A percentile compares a stretch with the other conserved stretches of the same genome.
phyloP scores from a whole-genome alignment of 2,888 invertebrate species.

The Parnassius mnemosyne region DNA sequence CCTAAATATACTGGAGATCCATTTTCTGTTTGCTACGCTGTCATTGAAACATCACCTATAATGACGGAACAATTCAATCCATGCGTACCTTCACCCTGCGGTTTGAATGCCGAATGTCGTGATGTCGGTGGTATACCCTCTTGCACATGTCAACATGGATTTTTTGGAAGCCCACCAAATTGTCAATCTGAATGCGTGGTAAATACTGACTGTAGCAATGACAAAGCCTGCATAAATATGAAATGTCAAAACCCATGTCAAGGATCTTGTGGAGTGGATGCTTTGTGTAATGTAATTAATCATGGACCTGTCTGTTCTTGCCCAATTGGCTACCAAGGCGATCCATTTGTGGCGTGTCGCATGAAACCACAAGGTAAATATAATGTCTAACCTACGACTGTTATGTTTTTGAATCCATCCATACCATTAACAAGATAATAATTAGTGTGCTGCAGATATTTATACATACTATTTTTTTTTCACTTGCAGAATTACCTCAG shows the following conservation, averaged over 20 bases:
- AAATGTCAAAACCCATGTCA: slow-evolving; percentile 90
- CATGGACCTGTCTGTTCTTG: slow-evolving; percentile 88
- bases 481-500: slow-evolving; percentile 54
- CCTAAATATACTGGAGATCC: slow-evolving; percentile 83
- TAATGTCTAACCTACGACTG: background rate
- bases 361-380: slow-evolving; percentile 72
- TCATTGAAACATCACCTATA: slow-evolving; percentile 51
- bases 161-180: slow-evolving; percentile 86
- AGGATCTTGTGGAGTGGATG: slow-evolving; percentile 87
- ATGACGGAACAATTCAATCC: slow-evolving; percentile 69
- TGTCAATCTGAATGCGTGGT: slow-evolving; percentile 88
- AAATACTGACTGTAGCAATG: slow-evolving; percentile 86
- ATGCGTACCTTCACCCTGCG: slow-evolving; percentile 89
- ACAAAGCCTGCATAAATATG: slow-evolving; percentile 87
- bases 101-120: slow-evolving; percentile 84
- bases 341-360: slow-evolving; percentile 86
- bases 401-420: background rate
- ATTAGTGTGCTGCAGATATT: background rate
- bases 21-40: slow-evolving; percentile 74
- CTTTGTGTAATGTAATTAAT: slow-evolving; percentile 87
- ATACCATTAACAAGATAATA: too few species aligned
- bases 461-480: slow-evolving; percentile 9
- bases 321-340: slow-evolving; percentile 83
- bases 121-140: slow-evolving; percentile 77
- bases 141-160: slow-evolving; percentile 84